Evolutionary conservation across 2,888 invertebrate species (phyloP).

Genomic region (Synanthedon tipuliformis): DNA sequence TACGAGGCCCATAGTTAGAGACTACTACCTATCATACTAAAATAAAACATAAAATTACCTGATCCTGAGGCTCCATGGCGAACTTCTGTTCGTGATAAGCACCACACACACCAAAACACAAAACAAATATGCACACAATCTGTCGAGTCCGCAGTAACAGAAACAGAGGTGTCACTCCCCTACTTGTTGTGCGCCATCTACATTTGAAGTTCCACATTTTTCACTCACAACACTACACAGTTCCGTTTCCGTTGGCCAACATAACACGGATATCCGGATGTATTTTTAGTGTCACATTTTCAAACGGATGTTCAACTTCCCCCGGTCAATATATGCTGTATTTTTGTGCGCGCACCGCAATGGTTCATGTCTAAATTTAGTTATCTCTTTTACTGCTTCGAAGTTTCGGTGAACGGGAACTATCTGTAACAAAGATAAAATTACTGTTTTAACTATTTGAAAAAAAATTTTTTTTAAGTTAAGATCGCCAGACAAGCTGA

Average conservation of each 20-base stretch:
- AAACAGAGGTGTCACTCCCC: slow-evolving; percentile 49
- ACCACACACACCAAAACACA: slow-evolving; percentile 27
- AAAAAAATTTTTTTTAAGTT: neutral
- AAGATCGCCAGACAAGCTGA: neutral
- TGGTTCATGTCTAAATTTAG: slow-evolving; percentile 49
- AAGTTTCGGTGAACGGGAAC: slow-evolving; percentile 1
- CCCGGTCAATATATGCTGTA: slow-evolving; percentile 27
- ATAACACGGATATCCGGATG: slow-evolving; percentile 40
- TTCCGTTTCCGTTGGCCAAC: slow-evolving; percentile 18
- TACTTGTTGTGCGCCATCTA: slow-evolving; percentile 40
- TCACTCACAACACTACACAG: slow-evolving; percentile 12
- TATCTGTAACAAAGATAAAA: slow-evolving; percentile 12
- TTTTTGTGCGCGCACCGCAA: slow-evolving; percentile 23
- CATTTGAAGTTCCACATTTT: slow-evolving; percentile 36
- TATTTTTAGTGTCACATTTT: slow-evolving; percentile 50
- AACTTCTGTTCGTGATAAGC: slow-evolving; percentile 76
- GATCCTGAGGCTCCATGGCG: slow-evolving; percentile 85
- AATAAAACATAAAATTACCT: slow-evolving; percentile 9
- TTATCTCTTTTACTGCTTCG: slow-evolving; percentile 26
- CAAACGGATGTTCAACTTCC: slow-evolving; percentile 41
- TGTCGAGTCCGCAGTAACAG: slow-evolving; percentile 48
- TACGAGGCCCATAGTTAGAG: too few species aligned
- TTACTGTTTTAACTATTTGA: neutral
- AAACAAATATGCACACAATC: slow-evolving; percentile 17
- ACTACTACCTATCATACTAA: too few species aligned